phyloP scores from a whole-genome alignment of 2,888 invertebrate species.

The Oxyteleia sp. region DNA sequence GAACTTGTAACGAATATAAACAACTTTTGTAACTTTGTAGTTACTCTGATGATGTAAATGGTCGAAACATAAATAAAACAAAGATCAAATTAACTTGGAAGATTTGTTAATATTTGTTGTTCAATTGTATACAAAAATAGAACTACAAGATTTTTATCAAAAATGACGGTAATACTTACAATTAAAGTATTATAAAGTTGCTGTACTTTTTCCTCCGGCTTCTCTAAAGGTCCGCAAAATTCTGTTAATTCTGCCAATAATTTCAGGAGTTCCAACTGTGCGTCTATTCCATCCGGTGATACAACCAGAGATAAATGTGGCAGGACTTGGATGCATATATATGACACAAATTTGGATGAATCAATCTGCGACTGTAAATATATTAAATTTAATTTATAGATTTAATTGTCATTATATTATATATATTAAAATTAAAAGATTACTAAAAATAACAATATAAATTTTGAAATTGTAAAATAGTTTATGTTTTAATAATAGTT shows the following conservation, averaged over 20 bases:
- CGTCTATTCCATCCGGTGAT: slow-evolving; percentile 90
- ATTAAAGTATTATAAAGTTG: slow-evolving; percentile 93
- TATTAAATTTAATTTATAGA: slow-evolving; percentile 1
- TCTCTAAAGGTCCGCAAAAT: slow-evolving; percentile 93
- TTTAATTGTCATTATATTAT: too few species aligned
- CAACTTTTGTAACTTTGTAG: too few species aligned
- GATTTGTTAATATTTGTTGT: too few species aligned
- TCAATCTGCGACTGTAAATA: slow-evolving; percentile 92
- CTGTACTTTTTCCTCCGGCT: slow-evolving; percentile 92
- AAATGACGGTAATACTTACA: slow-evolving; percentile 88
- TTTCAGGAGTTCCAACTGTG: slow-evolving; percentile 94
- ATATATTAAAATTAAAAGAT: too few species aligned
- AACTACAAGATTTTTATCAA: too few species aligned
- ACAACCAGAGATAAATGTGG: slow-evolving; percentile 91
- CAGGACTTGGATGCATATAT: slow-evolving; percentile 95
- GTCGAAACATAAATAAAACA: too few species aligned
- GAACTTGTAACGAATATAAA: too few species aligned
- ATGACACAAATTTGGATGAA: slow-evolving; percentile 94
- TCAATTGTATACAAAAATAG: too few species aligned
- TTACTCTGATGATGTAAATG: too few species aligned
- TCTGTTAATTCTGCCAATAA: slow-evolving; percentile 95
- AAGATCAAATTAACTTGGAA: too few species aligned
- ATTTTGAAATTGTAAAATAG: too few species aligned
- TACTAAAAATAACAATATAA: not conserved
- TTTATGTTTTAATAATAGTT: too few species aligned